phyloP scores from a whole-genome alignment of 1,140 invertebrate species.

The Lucilia cuprina region DNA sequence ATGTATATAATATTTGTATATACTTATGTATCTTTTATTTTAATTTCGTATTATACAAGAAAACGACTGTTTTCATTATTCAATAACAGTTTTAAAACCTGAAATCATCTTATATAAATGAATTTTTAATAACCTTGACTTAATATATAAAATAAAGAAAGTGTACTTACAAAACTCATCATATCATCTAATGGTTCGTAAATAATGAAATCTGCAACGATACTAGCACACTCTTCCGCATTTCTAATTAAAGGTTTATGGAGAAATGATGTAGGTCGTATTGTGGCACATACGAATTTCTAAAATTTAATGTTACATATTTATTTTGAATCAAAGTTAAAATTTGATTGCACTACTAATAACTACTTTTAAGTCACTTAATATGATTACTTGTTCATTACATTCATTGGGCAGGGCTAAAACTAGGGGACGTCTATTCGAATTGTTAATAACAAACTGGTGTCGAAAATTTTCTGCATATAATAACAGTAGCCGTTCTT shows the following conservation, averaged over 20 bases:
- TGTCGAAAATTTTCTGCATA: constrained; percentile 84
- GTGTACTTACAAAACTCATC: constrained; percentile 66
- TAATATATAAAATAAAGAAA: no score
- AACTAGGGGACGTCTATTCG: constrained; percentile 74
- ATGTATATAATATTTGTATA: no score
- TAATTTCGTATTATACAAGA: no score
- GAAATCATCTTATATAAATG: no score
- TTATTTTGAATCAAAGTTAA: no score
- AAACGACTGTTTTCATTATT: no score
- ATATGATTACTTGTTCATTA: constrained; percentile 70
- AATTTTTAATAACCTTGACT: no score
- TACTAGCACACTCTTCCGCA: constrained; percentile 66
- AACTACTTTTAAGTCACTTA: constrained; percentile 1
- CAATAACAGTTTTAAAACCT: no score
- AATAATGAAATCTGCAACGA: constrained; percentile 68
- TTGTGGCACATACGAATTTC: constrained; percentile 73
- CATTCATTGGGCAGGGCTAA: constrained; percentile 84
- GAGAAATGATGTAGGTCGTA: constrained; percentile 67
- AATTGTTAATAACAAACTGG: constrained; percentile 72
- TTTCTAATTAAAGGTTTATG: constrained; percentile 66
- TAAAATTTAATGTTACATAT: constrained; percentile 42
- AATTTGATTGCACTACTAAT: not conserved
- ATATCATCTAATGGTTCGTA: constrained; percentile 66
- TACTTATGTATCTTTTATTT: no score
- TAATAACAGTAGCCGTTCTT: constrained; percentile 79